These are phyloP conservation scores for Diachrysia chrysitis DNA, from an alignment of 2,888 invertebrate species.

Conservation along the genomic window DNA sequence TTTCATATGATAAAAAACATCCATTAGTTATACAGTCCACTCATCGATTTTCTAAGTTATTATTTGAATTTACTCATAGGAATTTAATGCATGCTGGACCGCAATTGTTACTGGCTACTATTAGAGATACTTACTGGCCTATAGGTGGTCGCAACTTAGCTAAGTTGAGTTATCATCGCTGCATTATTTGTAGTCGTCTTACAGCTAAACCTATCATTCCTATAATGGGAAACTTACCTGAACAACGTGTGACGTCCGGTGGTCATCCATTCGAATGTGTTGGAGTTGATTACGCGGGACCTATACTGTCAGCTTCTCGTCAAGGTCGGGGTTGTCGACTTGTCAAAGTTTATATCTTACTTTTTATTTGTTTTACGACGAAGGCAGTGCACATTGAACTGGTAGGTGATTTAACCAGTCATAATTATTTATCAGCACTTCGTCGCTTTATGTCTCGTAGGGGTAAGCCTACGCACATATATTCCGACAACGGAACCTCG, in stretches of 20 bases:
- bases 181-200: slow-evolving; percentile 47
- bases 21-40: slow-evolving; percentile 34
- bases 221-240: slow-evolving; percentile 44
- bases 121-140: slow-evolving; percentile 34
- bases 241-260: slow-evolving; percentile 31
- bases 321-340: slow-evolving; percentile 50
- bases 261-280: slow-evolving; percentile 23
- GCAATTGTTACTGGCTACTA: slow-evolving; percentile 29
- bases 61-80: slow-evolving; percentile 24
- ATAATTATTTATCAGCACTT: slow-evolving; percentile 38
- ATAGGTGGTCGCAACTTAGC: slow-evolving; percentile 43
- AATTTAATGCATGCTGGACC: slow-evolving; percentile 33
- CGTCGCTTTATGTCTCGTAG: slow-evolving; percentile 50
- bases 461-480: slow-evolving; percentile 44
- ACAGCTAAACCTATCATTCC: slow-evolving; percentile 40
- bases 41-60: slow-evolving; percentile 37
- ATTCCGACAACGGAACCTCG: slow-evolving; percentile 51
- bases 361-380: slow-evolving; percentile 46
- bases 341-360: slow-evolving; percentile 43
- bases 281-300: slow-evolving; percentile 34
- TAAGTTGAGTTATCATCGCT: slow-evolving; percentile 33
- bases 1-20: slow-evolving; percentile 30
- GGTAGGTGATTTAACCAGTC: slow-evolving; percentile 52
- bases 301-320: slow-evolving; percentile 36
- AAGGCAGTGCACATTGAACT: slow-evolving; percentile 50